phyloP scores from a whole-genome alignment of 2,888 invertebrate species.

The Chironomus tentans region DNA sequence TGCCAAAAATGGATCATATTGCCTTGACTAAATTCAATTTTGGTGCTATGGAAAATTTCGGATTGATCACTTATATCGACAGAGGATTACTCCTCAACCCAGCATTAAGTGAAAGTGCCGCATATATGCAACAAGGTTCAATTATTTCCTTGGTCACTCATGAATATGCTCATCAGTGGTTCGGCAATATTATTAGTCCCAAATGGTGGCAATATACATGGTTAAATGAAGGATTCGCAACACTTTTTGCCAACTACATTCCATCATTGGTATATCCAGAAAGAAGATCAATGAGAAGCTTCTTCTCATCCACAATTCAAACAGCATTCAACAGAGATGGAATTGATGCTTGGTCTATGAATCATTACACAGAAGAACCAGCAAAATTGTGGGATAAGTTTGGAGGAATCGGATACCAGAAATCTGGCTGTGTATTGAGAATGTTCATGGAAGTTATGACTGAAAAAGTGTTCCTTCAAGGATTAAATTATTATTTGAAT shows the following conservation, averaged over 20 bases:
- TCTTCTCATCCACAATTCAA: not conserved
- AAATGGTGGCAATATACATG: not conserved
- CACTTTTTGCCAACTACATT: not conserved
- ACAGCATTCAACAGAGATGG: not conserved
- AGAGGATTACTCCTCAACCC: not conserved
- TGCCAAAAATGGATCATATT: slow-evolving; percentile 9
- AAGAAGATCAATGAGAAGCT: not conserved
- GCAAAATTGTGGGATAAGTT: not conserved
- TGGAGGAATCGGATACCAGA: not conserved
- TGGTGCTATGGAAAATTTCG: slow-evolving; percentile 75
- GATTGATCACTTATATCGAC: slow-evolving; percentile 65
- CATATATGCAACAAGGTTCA: slow-evolving; percentile 32
- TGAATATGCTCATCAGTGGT: slow-evolving; percentile 11
- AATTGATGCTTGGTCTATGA: not conserved
- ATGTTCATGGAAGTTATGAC: not conserved
- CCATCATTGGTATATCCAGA: not conserved
- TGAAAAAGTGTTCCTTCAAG: not conserved
- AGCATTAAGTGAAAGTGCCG: not conserved
- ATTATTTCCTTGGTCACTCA: slow-evolving; percentile 45
- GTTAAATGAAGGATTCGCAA: not conserved
- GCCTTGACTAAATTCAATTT: slow-evolving; percentile 49
- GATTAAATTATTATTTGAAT: not conserved
- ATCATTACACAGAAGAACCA: not conserved
- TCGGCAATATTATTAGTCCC: not conserved
- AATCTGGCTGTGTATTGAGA: slow-evolving; percentile 3